Conservation (phyloP, 35 echinoderm and acorn worm species). For the Apostichopus parvimensis region DNA sequence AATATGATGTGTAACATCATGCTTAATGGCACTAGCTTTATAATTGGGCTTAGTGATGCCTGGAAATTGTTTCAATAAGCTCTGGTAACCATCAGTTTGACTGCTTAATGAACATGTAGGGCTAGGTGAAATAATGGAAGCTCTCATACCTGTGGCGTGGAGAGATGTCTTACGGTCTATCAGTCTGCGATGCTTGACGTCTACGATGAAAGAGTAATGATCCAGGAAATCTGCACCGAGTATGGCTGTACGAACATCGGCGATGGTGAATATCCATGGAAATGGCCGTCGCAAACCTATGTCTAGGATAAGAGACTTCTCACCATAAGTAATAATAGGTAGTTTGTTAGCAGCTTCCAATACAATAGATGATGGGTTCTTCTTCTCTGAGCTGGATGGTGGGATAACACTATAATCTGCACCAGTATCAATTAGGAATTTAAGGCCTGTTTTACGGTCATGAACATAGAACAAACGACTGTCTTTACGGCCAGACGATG, state of each 20-base stretch:
- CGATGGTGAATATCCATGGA: slow-evolving; percentile 47
- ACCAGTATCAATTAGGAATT: slow-evolving; percentile 27
- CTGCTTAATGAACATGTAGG: background rate
- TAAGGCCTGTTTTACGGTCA: slow-evolving; percentile 3
- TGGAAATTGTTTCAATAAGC: background rate
- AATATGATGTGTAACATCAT: background rate
- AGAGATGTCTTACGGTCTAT: slow-evolving; percentile 40
- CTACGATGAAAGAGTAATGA: slow-evolving; percentile 42
- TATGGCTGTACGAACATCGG: slow-evolving; percentile 51
- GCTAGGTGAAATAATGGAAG: background rate
- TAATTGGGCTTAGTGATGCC: background rate
- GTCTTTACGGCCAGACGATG: background rate
- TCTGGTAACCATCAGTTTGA: background rate
- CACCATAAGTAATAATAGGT: background rate
- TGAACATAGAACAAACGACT: slow-evolving; percentile 31
- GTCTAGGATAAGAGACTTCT: background rate
- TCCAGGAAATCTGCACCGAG: slow-evolving; percentile 61
- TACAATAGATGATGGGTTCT: background rate
- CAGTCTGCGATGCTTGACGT: slow-evolving; percentile 36
- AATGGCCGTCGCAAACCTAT: slow-evolving; percentile 15
- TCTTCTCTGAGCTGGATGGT: background rate
- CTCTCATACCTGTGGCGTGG: background rate
- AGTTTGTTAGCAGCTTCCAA: slow-evolving; percentile 16
- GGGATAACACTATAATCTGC: slow-evolving; percentile 38
- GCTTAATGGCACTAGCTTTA: background rate